Percentiles rank a stretch among this genome's conserved stretches.
Evolutionary conservation across 92 coral and sea anemone species (phyloP).

Genomic region (Hydrozoanthus gracilis): DNA sequence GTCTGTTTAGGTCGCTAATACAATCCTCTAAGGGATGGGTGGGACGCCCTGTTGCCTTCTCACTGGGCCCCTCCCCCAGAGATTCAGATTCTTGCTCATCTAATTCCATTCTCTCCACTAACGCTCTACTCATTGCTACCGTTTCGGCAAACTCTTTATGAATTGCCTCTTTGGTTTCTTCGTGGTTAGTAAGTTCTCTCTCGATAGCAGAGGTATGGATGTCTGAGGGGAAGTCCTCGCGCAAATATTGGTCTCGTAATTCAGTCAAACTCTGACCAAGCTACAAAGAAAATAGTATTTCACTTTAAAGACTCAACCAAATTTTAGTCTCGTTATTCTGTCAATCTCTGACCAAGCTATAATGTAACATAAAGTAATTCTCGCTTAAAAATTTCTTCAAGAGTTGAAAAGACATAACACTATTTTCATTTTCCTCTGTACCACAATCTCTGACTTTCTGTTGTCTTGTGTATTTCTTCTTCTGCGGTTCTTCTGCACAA

Average conservation of each 20-base stretch:
- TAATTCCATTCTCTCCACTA: constrained; percentile 86
- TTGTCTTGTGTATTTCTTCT: too few species aligned
- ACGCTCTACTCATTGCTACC: constrained; percentile 86
- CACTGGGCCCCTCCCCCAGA: constrained; percentile 59
- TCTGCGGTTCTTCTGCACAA: too few species aligned
- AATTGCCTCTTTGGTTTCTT: constrained; percentile 79
- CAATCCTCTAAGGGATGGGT: constrained; percentile 89
- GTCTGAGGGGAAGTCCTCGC: constrained; percentile 74
- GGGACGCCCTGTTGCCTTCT: constrained; percentile 50
- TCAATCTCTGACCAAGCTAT: constrained; percentile 72
- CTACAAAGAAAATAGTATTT: constrained; percentile 39
- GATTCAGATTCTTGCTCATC: constrained; percentile 52
- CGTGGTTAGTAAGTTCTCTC: constrained; percentile 72
- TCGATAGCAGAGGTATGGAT: constrained; percentile 61
- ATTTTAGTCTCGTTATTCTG: constrained; percentile 66
- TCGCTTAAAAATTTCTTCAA: neutral
- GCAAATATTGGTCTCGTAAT: constrained; percentile 61
- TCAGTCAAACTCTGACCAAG: constrained; percentile 72
- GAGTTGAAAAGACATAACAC: neutral
- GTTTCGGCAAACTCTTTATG: constrained; percentile 87
- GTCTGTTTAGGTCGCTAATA: constrained; percentile 72
- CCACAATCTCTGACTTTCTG: too few species aligned
- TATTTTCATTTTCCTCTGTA: too few species aligned
- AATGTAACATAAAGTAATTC: neutral
- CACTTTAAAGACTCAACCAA: neutral